Evolutionary conservation across 2,113 vertebrate genomes (phyloP).

Genomic region (Ochotona curzoniae): DNA sequence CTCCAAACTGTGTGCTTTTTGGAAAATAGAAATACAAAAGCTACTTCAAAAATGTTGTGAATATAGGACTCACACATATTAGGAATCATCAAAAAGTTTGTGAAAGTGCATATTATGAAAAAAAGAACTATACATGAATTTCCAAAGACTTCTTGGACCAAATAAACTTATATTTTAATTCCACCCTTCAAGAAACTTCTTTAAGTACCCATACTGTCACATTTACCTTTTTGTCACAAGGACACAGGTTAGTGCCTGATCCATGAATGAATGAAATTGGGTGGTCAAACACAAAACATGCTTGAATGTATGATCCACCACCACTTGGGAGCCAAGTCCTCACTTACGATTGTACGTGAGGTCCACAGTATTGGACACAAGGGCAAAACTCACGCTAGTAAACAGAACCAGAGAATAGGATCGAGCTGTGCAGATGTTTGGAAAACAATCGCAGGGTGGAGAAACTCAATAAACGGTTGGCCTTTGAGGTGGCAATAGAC

Average conservation of each 20-base stretch:
- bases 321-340: neutral
- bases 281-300: neutral
- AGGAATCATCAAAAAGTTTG: too few relatives aligned
- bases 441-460: conserved; percentile 69
- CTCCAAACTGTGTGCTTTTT: neutral
- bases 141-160: too few relatives aligned
- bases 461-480: conserved; percentile 71
- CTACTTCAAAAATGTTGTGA: too few relatives aligned
- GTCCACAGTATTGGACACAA: neutral
- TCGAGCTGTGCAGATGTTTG: conserved; percentile 57
- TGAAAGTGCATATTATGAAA: too few relatives aligned
- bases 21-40: neutral
- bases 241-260: neutral
- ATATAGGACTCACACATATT: too few relatives aligned
- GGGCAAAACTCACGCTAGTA: neutral
- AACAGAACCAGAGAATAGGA: conserved; percentile 70
- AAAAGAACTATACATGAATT: too few relatives aligned
- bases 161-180: too few relatives aligned
- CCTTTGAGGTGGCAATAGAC: conserved; percentile 68
- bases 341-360: neutral
- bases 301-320: neutral
- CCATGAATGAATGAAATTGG: neutral
- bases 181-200: too few relatives aligned
- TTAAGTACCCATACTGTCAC: neutral
- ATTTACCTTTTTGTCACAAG: conserved; percentile 14